A percentile compares a stretch with the other conserved stretches of the same genome.
Conservation (phyloP, 35 echinoderm and acorn worm genomes). For the Hemicentrotus pulcherrimus region DNA sequence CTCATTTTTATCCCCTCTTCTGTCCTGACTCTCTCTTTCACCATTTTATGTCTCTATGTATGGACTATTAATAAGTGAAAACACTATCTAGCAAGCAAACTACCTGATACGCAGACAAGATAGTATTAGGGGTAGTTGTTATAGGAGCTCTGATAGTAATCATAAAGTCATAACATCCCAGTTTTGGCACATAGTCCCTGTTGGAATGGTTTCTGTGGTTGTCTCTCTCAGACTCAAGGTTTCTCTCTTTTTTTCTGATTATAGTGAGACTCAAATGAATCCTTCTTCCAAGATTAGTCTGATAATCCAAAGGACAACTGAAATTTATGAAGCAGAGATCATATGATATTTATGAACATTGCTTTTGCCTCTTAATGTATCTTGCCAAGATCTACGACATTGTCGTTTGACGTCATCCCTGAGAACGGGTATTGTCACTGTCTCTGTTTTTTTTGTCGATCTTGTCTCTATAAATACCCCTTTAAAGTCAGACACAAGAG, state of each 20-base stretch:
- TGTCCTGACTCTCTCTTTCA: background rate
- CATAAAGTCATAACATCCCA: background rate
- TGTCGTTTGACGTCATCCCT: background rate
- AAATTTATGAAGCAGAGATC: too few relatives aligned
- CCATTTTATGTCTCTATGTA: background rate
- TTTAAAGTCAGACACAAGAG: background rate
- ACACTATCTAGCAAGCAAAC: background rate
- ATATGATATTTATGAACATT: too few relatives aligned
- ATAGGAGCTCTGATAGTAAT: background rate
- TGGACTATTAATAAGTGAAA: background rate
- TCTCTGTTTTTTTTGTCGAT: background rate
- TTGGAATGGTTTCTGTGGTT: background rate
- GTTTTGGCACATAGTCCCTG: background rate
- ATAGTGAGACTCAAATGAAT: background rate
- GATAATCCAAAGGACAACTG: background rate
- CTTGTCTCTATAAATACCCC: background rate
- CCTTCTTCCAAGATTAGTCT: background rate
- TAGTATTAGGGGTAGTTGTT: background rate
- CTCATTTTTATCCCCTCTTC: background rate
- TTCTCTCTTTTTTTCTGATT: background rate
- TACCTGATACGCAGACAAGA: background rate
- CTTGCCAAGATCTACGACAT: too few relatives aligned
- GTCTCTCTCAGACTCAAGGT: background rate
- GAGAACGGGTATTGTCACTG: background rate
- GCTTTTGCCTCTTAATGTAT: too few relatives aligned